phyloP scores from a whole-genome alignment of 2,888 invertebrate species.

The Strigamia maritima region DNA sequence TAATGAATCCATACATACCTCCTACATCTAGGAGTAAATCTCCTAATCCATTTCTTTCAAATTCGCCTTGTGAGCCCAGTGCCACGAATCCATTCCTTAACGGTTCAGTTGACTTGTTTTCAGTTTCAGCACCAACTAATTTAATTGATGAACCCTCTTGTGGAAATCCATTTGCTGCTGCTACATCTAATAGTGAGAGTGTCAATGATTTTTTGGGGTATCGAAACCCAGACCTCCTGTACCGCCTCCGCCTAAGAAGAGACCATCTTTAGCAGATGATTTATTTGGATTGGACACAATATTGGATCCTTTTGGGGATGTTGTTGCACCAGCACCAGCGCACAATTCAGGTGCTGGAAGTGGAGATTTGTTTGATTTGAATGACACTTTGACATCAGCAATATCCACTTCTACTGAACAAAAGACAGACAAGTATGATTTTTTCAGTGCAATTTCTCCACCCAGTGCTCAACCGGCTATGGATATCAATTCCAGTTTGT shows the following conservation, averaged over 20 bases:
- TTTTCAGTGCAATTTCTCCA: slow-evolving; percentile 9
- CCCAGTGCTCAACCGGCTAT: not conserved
- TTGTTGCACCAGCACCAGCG: not conserved
- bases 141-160: not conserved
- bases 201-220: not conserved
- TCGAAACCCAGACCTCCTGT: not conserved
- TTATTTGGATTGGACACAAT: not conserved
- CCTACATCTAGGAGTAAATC: slow-evolving; percentile 33
- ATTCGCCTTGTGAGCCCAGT: not conserved
- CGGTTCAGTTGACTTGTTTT: not conserved
- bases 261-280: not conserved
- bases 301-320: not conserved
- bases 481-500: not conserved
- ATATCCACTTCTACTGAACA: not conserved
- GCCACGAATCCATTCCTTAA: slow-evolving; percentile 42
- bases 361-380: slow-evolving; percentile 34
- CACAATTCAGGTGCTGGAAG: not conserved
- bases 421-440: not conserved
- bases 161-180: slow-evolving; percentile 9
- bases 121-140: not conserved
- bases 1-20: not conserved
- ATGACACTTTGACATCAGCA: not conserved
- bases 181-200: not conserved
- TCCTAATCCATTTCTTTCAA: slow-evolving; percentile 36
- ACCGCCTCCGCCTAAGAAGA: not conserved